phyloP scores from a whole-genome alignment of 2,888 invertebrate species.

The Teleiodes luculella region DNA sequence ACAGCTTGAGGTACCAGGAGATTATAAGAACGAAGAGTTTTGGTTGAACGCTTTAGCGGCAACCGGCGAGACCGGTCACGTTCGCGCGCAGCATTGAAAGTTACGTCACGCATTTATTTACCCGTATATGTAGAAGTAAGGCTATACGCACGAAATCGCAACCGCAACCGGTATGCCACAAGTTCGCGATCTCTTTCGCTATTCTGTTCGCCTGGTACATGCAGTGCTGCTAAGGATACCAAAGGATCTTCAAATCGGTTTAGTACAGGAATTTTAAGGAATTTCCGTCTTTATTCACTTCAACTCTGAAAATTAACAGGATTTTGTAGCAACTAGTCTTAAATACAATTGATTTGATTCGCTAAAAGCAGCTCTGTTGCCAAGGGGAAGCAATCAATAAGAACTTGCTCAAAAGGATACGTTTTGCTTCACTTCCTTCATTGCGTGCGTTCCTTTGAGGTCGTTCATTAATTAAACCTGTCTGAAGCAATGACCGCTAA shows the following conservation, averaged over 20 bases:
- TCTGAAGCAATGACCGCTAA: conserved; percentile 19
- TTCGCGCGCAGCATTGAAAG: conserved; percentile 62
- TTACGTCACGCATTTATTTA: conserved; percentile 71
- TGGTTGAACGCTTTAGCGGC: conserved; percentile 10
- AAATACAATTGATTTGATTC: neutral
- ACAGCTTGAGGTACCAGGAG: conserved; percentile 56
- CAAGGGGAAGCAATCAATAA: conserved; percentile 15
- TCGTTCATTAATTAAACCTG: conserved; percentile 5
- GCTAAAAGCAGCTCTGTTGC: conserved; percentile 5
- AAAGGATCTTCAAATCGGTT: conserved; percentile 36
- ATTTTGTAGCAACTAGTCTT: neutral
- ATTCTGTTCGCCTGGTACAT: conserved; percentile 61
- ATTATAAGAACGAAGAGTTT: conserved; percentile 49
- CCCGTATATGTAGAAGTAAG: conserved; percentile 54
- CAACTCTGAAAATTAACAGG: neutral
- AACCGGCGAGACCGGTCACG: conserved; percentile 65
- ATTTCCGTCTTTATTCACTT: neutral
- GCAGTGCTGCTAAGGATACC: conserved; percentile 56
- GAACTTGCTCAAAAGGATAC: conserved; percentile 17
- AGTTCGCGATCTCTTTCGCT: conserved; percentile 38
- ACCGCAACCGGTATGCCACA: conserved; percentile 56
- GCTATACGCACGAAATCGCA: conserved; percentile 52
- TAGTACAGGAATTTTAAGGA: neutral
- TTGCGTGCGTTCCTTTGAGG: conserved; percentile 10
- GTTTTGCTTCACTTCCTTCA: conserved; percentile 18